Base-by-base conservation (phyloP, 2,113 vertebrate species). In the Alligator mississippiensis region DNA sequence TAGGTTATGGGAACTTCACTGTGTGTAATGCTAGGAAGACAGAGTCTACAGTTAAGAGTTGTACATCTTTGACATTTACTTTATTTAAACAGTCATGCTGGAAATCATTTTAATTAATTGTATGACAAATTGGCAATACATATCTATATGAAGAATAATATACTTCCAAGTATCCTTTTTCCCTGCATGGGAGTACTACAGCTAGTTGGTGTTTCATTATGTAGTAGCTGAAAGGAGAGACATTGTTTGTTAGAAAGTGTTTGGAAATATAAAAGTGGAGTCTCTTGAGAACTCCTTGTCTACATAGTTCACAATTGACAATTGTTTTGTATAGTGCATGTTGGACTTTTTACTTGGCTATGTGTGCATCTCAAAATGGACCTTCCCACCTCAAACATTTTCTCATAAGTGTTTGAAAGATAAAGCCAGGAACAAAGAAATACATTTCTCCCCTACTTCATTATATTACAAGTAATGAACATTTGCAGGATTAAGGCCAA, bases 261-360 rank as follows among this genome's bases (percentile, higher is more conserved):
- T 96, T 97, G 92, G 96, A 97, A 97, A 96, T 95, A 90, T 90
- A 97, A 97, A 96, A 47, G 58, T 82, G 83, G 88, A 94, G 94
- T 98, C 97, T 96, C 96, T 92, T 94, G 97, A 96, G 97, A 95
- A 90, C 16, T 6, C 92, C 90, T 86, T 89, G 95, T 95, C 30
- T 82, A 30, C 78, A 11, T 77, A 84, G 55, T 83, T 96, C 96
- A 96, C 97, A 97, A 92, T 96, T 93, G 92, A 93, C 94, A 95
- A 92, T 96, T 96, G 95, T 97, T 93, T 89, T 84, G 61, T 84
- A 38, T 83, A 95, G 89, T 93, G 76, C 90, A 75, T 94, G 94
- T 82, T 92, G 85, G 5, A 6, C 72, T 87, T 70, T 74, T 93
- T 88, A 13, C 19, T 72, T 89, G 88, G 89, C 85, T 10, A 38